Conservation (phyloP, 2,888 invertebrate species). For the Eupithecia exiguata region DNA sequence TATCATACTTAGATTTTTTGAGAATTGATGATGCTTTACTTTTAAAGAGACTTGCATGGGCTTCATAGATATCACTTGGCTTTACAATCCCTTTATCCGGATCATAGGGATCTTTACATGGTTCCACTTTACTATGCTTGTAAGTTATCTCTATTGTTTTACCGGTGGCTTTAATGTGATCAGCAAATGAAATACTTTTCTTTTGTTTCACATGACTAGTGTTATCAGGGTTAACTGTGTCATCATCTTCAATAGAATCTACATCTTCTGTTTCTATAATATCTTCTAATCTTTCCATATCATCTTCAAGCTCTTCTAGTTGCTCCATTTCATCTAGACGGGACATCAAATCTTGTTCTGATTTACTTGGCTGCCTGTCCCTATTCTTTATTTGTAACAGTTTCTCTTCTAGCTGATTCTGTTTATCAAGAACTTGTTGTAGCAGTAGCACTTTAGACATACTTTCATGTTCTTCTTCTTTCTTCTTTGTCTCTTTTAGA, state of each 20-base stretch:
- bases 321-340: conserved; percentile 83
- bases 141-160: conserved; percentile 70
- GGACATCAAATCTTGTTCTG: conserved; percentile 72
- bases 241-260: conserved; percentile 56
- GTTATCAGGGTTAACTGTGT: conserved; percentile 49
- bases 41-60: conserved; percentile 57
- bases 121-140: conserved; percentile 62
- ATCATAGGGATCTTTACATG: conserved; percentile 56
- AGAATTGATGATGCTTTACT: conserved; percentile 68
- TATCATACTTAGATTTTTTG: conserved; percentile 67
- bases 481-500: conserved; percentile 26
- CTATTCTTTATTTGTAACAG: conserved; percentile 62
- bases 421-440: conserved; percentile 67
- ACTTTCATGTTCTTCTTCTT: conserved; percentile 25
- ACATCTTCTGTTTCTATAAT: conserved; percentile 37
- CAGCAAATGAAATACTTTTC: conserved; percentile 72
- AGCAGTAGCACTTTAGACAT: conserved; percentile 59
- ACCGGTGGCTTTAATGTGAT: conserved; percentile 62
- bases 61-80: conserved; percentile 76
- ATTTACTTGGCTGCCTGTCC: conserved; percentile 57
- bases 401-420: conserved; percentile 66
- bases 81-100: conserved; percentile 64
- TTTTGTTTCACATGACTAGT: conserved; percentile 45
- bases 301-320: conserved; percentile 82
- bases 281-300: conserved; percentile 76